phyloP scores from a whole-genome alignment of 2,797 vertebrate genomes.

The Discoglossus pictus region DNA sequence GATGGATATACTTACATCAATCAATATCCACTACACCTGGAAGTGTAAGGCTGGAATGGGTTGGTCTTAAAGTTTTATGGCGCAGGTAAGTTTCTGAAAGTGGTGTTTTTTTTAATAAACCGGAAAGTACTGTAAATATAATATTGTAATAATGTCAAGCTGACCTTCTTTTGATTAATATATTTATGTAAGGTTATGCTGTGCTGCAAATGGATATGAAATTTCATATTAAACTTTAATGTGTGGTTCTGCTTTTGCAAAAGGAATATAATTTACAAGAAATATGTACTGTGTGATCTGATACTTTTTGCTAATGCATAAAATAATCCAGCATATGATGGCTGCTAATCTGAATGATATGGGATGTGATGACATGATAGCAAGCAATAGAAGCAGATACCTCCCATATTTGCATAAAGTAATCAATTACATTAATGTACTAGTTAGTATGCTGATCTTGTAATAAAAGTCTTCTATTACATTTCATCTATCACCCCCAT shows the following conservation, averaged over 20 bases:
- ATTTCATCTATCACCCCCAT: constrained; percentile 2
- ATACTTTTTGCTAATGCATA: neutral
- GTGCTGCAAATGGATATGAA: neutral
- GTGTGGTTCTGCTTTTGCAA: neutral
- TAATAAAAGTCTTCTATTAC: constrained; percentile 15
- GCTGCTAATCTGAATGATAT: constrained; percentile 10
- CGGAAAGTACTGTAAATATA: too few relatives aligned
- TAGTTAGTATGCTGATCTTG: constrained; percentile 19
- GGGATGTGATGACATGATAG: constrained; percentile 14
- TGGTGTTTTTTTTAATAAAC: too few relatives aligned
- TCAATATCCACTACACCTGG: too few relatives aligned
- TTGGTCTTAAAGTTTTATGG: neutral
- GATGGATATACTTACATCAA: too few relatives aligned
- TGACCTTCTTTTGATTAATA: too few relatives aligned
- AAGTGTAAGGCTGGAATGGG: too few relatives aligned
- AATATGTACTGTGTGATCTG: neutral
- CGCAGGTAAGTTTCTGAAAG: neutral
- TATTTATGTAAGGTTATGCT: constrained; percentile 1
- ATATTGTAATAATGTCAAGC: too few relatives aligned
- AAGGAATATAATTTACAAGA: neutral
- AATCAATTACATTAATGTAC: constrained; percentile 6
- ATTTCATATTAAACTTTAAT: constrained; percentile 6
- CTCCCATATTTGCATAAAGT: constrained; percentile 15
- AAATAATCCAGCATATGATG: too few relatives aligned
- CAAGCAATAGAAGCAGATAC: constrained; percentile 1